phyloP scores from a whole-genome alignment of 2,797 vertebrate genomes.

The Eremophila alpestris region DNA sequence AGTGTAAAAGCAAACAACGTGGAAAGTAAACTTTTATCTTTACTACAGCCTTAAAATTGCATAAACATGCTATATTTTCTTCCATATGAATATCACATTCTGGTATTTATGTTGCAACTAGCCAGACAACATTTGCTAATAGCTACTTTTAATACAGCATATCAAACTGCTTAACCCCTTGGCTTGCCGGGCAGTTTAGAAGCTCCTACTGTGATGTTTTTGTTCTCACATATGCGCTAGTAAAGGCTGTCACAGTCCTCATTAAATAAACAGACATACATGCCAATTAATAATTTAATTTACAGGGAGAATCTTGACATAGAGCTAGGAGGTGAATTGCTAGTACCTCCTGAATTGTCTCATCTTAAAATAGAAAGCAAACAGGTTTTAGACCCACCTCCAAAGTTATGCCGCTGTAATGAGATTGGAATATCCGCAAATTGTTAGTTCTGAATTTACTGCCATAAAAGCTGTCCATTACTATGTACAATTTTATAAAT shows the following conservation, averaged over 20 bases:
- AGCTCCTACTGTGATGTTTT: conserved; percentile 74
- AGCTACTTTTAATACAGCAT: conserved; percentile 64
- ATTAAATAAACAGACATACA: conserved; percentile 75
- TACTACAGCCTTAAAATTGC: conserved; percentile 46
- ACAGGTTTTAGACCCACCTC: conserved; percentile 34
- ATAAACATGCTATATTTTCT: conserved; percentile 51
- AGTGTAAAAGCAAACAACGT: conserved; percentile 36
- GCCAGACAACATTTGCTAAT: conserved; percentile 69
- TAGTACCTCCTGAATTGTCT: conserved; percentile 43
- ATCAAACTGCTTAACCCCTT: conserved; percentile 66
- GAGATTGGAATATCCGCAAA: neutral
- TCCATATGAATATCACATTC: conserved; percentile 67
- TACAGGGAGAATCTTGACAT: conserved; percentile 70
- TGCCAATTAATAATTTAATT: conserved; percentile 80
- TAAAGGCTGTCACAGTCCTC: conserved; percentile 73
- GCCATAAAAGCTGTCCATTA: neutral
- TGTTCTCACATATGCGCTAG: conserved; percentile 72
- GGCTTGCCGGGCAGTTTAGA: conserved; percentile 67
- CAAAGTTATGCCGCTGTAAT: conserved; percentile 26
- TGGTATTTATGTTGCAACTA: conserved; percentile 61
- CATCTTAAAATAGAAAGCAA: conserved; percentile 44
- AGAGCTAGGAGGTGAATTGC: conserved; percentile 62
- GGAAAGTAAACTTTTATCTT: conserved; percentile 43
- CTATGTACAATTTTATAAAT: neutral
- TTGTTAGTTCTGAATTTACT: neutral